phyloP scores from a whole-genome alignment of 2,113 vertebrate genomes.

The Xenotilapia flavipinnis region DNA sequence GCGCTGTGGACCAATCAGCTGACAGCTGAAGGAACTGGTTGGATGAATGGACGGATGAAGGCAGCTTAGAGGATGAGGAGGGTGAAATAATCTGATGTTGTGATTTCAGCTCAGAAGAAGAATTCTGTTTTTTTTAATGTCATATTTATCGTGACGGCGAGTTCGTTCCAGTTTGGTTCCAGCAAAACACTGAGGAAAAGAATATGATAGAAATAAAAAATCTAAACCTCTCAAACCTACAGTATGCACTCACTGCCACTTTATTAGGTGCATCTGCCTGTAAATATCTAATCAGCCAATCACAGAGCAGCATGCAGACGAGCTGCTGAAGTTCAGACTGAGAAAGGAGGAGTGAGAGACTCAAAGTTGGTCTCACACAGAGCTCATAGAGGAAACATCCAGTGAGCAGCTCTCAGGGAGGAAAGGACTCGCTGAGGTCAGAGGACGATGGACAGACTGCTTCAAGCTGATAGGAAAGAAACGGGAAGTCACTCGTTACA shows the following conservation, averaged over 20 bases:
- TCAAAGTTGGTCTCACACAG: background rate
- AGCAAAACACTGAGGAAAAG: rapidly evolving
- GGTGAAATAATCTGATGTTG: background rate
- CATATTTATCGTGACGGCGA: background rate
- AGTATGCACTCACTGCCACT: background rate
- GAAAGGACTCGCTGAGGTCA: background rate
- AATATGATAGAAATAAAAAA: background rate
- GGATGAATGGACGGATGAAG: background rate
- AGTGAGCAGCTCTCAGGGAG: background rate
- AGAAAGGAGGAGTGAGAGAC: background rate
- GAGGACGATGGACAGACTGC: background rate
- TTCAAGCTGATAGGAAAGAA: background rate
- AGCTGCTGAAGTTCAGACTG: background rate
- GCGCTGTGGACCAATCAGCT: background rate
- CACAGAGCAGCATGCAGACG: background rate
- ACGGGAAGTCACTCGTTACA: background rate
- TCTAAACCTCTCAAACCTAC: background rate
- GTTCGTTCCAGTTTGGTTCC: background rate
- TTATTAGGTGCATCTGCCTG: background rate
- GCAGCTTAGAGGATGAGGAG: background rate
- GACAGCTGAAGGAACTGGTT: background rate
- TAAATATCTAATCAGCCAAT: background rate
- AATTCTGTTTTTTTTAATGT: background rate
- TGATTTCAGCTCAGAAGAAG: background rate
- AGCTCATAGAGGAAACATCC: background rate